phyloP scores from a whole-genome alignment of 2,113 vertebrate species.

The Tricholaema leucomelas region DNA sequence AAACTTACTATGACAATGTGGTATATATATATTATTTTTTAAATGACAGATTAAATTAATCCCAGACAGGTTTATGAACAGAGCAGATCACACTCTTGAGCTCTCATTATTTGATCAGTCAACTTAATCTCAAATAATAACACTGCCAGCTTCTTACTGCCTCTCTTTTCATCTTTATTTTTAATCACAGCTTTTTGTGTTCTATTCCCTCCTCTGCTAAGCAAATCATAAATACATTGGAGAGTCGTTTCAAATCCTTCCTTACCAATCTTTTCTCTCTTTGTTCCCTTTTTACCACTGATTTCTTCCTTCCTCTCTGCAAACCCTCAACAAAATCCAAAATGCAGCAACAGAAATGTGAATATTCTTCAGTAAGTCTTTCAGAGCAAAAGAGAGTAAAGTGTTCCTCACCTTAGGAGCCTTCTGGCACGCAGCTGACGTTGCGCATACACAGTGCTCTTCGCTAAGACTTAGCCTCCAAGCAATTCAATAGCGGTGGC shows the following conservation, averaged over 20 bases:
- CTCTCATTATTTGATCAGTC: not conserved
- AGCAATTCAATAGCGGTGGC: not conserved
- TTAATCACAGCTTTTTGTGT: not conserved
- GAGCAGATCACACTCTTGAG: not conserved
- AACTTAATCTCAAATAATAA: not conserved
- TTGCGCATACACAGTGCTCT: not conserved
- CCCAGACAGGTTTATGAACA: not conserved
- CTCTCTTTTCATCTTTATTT: not conserved
- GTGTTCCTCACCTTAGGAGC: constrained; percentile 18
- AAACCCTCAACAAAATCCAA: not conserved
- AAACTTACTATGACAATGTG: not conserved
- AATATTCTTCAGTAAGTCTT: not conserved
- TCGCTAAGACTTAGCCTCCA: not conserved
- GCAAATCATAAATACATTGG: not conserved
- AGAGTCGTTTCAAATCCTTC: not conserved
- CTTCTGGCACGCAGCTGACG: constrained; percentile 8
- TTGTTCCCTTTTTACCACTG: not conserved
- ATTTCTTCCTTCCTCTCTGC: not conserved
- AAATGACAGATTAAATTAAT: constrained; percentile 30
- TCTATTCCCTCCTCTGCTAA: not conserved
- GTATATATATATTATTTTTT: not conserved
- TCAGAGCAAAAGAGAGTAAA: not conserved
- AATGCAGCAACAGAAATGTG: not conserved
- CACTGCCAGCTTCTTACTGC: not conserved
- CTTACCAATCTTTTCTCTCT: not conserved